phyloP scores from a whole-genome alignment of 2,797 vertebrate species.

The Remorina albescens region DNA sequence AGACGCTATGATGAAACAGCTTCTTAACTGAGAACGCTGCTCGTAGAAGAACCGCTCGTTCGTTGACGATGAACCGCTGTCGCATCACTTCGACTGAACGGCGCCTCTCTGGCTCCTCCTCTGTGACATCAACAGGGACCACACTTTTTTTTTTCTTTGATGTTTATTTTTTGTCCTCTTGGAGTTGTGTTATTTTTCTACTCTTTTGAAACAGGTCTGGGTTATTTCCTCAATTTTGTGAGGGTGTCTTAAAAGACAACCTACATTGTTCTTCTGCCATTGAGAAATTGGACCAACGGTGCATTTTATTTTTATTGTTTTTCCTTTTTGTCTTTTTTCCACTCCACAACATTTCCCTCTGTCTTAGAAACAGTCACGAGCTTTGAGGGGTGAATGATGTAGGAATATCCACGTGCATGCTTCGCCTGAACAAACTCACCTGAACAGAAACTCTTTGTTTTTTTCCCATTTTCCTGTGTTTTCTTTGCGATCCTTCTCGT shows the following conservation, averaged over 20 bases:
- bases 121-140: conserved; percentile 29
- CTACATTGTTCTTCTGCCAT: conserved; percentile 42
- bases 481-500: conserved; percentile 91
- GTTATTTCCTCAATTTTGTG: conserved; percentile 48
- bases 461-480: conserved; percentile 19
- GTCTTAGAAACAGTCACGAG: conserved; percentile 32
- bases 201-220: conserved; percentile 8
- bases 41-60: not conserved
- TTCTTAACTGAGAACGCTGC: not conserved
- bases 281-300: conserved; percentile 71
- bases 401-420: conserved; percentile 68
- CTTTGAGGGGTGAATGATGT: conserved; percentile 27
- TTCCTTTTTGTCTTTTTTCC: not conserved
- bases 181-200: conserved; percentile 31
- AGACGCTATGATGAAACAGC: not conserved
- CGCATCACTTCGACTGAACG: not conserved
- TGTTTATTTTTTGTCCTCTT: conserved; percentile 11
- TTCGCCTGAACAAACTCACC: conserved; percentile 49
- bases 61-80: not conserved
- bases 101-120: not conserved
- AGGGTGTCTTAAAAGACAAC: conserved; percentile 39
- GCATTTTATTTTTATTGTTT: conserved; percentile 40
- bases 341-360: not conserved
- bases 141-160: not conserved
- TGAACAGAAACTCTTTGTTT: conserved; percentile 26